Percentiles rank a stretch among this genome's conserved stretches.
Conservation (phyloP, 2,888 invertebrate genomes). For the Hartigia nigra region DNA sequence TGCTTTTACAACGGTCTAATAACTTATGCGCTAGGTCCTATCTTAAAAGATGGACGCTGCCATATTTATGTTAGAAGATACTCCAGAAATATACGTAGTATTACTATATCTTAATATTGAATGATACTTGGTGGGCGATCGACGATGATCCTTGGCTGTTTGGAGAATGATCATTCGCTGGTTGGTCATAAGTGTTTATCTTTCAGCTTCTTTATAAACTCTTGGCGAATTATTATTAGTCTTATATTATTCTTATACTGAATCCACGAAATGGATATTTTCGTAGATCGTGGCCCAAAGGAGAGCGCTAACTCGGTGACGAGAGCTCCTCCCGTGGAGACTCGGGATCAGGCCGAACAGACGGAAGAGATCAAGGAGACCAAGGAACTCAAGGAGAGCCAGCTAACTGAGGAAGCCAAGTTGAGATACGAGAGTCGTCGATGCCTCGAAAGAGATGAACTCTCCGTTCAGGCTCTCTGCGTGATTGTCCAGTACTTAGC, state of each 20-base stretch:
- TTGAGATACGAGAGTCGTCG: conserved; percentile 42
- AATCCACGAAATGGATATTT: not conserved
- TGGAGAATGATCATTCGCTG: conserved; percentile 35
- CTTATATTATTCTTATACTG: not conserved
- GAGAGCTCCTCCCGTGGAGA: conserved; percentile 34
- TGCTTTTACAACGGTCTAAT: not conserved
- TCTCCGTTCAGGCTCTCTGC: conserved; percentile 85
- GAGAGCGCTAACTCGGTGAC: conserved; percentile 13
- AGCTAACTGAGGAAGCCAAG: not conserved
- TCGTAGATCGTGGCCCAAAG: conserved; percentile 29
- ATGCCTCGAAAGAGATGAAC: conserved; percentile 67
- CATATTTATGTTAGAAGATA: not conserved
- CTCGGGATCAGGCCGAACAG: conserved; percentile 67
- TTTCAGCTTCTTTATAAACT: not conserved
- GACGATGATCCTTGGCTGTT: not conserved
- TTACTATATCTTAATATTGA: not conserved
- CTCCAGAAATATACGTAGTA: not conserved
- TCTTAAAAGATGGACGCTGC: not conserved
- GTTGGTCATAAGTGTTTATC: conserved; percentile 36
- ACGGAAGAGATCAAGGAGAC: conserved; percentile 31
- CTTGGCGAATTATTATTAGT: not conserved
- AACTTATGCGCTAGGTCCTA: not conserved
- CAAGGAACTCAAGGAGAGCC: not conserved
- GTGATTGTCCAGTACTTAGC: conserved; percentile 88
- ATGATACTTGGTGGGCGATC: not conserved